These are phyloP conservation scores for Trypoxylus dichotomus DNA, from an alignment of 1,140 invertebrate species.

Conservation along the genomic window DNA sequence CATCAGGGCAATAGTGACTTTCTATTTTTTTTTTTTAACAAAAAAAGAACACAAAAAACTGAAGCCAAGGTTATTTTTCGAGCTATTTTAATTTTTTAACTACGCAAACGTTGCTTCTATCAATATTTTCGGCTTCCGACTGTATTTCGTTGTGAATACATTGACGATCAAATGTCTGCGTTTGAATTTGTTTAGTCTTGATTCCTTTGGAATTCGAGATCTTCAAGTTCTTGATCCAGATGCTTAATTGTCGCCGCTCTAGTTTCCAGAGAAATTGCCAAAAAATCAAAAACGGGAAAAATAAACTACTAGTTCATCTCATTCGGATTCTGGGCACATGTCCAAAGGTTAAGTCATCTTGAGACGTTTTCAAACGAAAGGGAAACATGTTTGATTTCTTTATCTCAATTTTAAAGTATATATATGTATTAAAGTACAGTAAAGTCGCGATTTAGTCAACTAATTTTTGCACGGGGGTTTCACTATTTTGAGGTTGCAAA, in stretches of 20 bases:
- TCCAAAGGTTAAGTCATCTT: constrained; percentile 19
- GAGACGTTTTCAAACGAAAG: background rate
- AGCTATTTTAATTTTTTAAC: background rate
- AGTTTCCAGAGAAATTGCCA: constrained; percentile 3
- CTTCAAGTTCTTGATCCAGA: background rate
- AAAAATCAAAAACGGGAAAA: constrained; percentile 5
- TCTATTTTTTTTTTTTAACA: background rate
- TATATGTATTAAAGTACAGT: no score
- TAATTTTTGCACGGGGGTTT: no score
- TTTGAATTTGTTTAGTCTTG: background rate
- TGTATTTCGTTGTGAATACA: background rate
- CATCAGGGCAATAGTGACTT: background rate
- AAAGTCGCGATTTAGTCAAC: no score
- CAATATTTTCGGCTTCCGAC: no score
- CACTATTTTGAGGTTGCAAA: no score
- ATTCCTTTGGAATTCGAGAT: background rate
- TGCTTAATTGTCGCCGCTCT: background rate
- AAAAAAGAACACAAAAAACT: background rate
- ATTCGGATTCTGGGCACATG: background rate
- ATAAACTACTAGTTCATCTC: constrained; percentile 6
- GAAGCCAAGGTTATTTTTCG: constrained; percentile 22
- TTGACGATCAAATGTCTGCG: background rate
- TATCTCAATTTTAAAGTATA: no score
- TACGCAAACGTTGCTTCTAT: background rate
- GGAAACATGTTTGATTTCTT: background rate